These are phyloP conservation scores for Corythornis cristatus DNA, from an alignment of 2,113 vertebrate species.

Conservation along the genomic window DNA sequence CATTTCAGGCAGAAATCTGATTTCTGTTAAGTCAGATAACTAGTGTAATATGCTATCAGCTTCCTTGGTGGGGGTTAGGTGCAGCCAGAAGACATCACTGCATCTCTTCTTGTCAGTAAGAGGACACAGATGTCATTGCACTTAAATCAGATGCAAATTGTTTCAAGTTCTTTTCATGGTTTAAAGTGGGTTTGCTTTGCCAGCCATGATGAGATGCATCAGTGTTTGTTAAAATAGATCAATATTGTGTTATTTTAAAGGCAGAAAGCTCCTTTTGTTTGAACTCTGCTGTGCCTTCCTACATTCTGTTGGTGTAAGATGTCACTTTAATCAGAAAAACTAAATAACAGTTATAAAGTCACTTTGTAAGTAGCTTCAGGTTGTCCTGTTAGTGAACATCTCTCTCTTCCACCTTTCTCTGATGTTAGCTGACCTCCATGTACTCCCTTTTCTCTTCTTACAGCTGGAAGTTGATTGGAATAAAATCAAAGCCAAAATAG, in stretches of 20 bases:
- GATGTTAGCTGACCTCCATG: background rate
- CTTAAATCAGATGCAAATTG: background rate
- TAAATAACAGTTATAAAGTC: background rate
- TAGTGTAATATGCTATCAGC: background rate
- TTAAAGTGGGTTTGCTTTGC: background rate
- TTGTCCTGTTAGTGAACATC: background rate
- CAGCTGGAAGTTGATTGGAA: constrained; percentile 97
- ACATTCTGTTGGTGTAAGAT: background rate
- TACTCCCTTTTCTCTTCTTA: background rate
- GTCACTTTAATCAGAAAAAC: background rate
- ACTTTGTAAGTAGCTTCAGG: background rate
- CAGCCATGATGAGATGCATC: background rate
- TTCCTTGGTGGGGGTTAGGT: background rate
- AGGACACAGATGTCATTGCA: background rate
- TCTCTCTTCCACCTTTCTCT: background rate
- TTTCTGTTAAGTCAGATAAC: constrained; percentile 1
- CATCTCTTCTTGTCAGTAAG: background rate
- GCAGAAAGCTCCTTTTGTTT: background rate
- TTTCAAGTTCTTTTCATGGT: constrained; percentile 6
- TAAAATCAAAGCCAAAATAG: constrained; percentile 95
- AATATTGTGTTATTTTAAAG: background rate
- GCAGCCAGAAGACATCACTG: background rate
- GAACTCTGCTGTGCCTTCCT: background rate
- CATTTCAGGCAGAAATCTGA: background rate
- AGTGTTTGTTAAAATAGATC: background rate